Conservation (phyloP, 2,888 invertebrate genomes). For the Caenorhabditis uteleia region DNA sequence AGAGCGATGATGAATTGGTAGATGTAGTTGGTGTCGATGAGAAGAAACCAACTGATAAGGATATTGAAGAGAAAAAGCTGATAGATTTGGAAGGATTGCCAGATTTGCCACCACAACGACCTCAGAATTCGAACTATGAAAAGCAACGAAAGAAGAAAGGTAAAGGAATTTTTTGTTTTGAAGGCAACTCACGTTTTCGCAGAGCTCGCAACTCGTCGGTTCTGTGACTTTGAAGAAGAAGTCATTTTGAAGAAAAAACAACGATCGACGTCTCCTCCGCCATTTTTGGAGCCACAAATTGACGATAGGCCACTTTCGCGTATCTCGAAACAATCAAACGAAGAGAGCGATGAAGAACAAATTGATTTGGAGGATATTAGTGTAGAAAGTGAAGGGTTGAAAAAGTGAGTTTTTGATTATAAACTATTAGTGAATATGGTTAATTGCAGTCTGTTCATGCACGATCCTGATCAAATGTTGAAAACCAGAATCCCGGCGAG, state of each 20-base stretch:
- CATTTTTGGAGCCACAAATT: background rate
- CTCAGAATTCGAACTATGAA: conserved; percentile 16
- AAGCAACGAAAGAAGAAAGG: conserved; percentile 7
- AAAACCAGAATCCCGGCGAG: conserved; percentile 17
- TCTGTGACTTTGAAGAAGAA: too few relatives aligned
- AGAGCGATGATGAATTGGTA: conserved; percentile 15
- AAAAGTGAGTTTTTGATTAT: background rate
- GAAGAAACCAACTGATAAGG: conserved; percentile 4
- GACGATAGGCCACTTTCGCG: background rate
- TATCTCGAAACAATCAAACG: background rate
- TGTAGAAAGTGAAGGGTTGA: background rate
- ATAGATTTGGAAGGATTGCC: conserved; percentile 1
- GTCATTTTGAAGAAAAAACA: background rate
- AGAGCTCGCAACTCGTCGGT: conserved; percentile 1
- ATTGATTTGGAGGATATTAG: background rate
- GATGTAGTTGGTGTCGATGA: conserved; percentile 34
- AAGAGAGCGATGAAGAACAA: background rate
- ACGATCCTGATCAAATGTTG: conserved; percentile 15
- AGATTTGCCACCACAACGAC: conserved; percentile 24
- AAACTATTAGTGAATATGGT: background rate
- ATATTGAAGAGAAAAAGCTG: background rate
- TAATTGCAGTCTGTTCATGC: conserved; percentile 3
- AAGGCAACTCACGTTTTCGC: background rate
- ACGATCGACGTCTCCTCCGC: conserved; percentile 2
- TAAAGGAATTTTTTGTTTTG: background rate